Evolutionary conservation across 2,797 vertebrate species (phyloP).

Genomic region (Ficedula albicollis): DNA sequence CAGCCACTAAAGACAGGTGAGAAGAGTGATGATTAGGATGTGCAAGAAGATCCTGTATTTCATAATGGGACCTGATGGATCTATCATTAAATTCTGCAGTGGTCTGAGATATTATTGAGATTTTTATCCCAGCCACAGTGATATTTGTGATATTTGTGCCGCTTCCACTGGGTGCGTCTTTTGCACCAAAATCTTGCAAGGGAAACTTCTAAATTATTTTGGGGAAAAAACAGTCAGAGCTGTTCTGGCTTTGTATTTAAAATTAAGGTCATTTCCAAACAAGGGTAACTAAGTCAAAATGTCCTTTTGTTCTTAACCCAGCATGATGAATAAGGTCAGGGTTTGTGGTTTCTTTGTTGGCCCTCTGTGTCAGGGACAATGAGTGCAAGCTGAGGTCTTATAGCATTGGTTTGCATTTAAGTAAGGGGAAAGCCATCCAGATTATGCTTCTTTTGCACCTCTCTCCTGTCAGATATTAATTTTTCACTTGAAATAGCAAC

Average conservation of each 20-base stretch:
- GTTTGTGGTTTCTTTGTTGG: background rate
- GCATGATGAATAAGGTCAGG: background rate
- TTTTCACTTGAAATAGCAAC: background rate
- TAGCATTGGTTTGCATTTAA: background rate
- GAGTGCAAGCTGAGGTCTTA: background rate
- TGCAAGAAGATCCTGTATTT: background rate
- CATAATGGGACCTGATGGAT: background rate
- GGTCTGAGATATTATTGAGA: background rate
- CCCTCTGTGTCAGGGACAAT: background rate
- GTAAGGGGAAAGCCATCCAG: background rate
- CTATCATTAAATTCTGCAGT: background rate
- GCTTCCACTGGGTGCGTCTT: background rate
- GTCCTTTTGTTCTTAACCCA: background rate
- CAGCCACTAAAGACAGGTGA: background rate
- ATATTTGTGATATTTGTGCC: background rate
- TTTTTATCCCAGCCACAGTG: background rate
- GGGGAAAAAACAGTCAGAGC: background rate
- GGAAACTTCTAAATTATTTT: background rate
- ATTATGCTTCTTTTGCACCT: background rate
- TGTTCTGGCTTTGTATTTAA: background rate
- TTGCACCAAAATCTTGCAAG: background rate
- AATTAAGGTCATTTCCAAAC: background rate
- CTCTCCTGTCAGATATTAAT: background rate
- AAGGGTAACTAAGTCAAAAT: background rate
- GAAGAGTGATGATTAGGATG: background rate